Percentiles rank a stretch among this genome's conserved stretches.
Conservation (phyloP, 2,113 vertebrate species). For the Saguinus imperator region DNA sequence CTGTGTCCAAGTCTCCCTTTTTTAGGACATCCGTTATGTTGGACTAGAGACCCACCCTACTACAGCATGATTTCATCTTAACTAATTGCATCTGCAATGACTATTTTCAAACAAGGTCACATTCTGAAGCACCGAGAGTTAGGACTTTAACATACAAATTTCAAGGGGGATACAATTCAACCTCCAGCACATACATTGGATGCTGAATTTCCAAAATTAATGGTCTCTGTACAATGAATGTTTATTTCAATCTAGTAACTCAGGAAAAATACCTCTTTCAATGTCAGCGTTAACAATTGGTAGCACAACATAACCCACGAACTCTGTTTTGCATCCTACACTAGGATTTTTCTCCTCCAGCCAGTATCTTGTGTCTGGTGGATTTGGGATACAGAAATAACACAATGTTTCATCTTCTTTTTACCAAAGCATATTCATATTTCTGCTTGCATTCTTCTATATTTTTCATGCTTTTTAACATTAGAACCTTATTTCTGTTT, state of each 20-base stretch:
- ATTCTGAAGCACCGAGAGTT: background rate
- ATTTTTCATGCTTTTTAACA: background rate
- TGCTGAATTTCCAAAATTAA: background rate
- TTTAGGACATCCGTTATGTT: background rate
- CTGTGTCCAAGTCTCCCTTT: background rate
- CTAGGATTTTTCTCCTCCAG: background rate
- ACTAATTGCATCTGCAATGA: background rate
- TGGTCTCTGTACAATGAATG: background rate
- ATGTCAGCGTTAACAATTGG: background rate
- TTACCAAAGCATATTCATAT: background rate
- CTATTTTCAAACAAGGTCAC: background rate
- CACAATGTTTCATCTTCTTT: background rate
- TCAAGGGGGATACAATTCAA: background rate
- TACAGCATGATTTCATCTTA: background rate
- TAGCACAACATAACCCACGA: background rate
- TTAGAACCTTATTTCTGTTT: background rate
- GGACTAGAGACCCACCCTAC: background rate
- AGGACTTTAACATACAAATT: background rate
- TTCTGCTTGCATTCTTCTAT: conserved; percentile 10
- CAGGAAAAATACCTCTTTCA: background rate
- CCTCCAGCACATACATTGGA: background rate
- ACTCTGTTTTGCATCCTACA: background rate
- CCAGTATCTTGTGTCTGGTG: background rate
- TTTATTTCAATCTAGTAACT: background rate
- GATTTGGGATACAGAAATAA: background rate